Base-by-base conservation (phyloP, 2,113 vertebrate species). In the Barbus barbus region DNA sequence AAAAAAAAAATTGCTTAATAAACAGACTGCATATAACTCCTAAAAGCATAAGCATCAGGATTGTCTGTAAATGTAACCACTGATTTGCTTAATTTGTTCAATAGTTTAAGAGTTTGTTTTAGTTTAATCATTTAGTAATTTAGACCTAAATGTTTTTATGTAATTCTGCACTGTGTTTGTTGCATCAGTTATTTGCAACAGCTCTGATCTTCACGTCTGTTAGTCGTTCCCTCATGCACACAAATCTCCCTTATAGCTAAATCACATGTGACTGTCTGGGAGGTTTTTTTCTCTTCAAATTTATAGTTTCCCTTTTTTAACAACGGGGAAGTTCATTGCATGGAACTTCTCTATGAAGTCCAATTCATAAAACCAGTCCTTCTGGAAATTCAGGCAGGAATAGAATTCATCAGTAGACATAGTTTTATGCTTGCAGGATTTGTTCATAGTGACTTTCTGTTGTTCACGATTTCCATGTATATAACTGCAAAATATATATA, bases 161-260 rank as follows among this genome's bases (percentile, higher is more conserved):
- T 71, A 28, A 22, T n/a, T 20, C 7, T 33, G 48, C 16, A 51
- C 8, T 69, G 4, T 69, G 33, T 38, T 72, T 38, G n/a, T 72
- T 41, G 69, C 12, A 72, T 72, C 8, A 31, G n/a, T 31, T 75
- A 18, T 58, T 38, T 78, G 20, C 31, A 58, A 20, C 12, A 60
- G 76, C 18, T n/a, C n/a, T n/a, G 33, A 36, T 22, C 36, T 26
- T n/a, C 9, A 38, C 0, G 13, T 41, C 31, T 78, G 24, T 63
- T 79, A 33, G 60, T 80, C 11, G 12, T 79, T 60, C 8, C 81
- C 83, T 60, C 73, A 38, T 82, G 86, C 26, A 31, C 14, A 26
- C 83, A 91, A 92, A 91, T 91, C 90, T 87, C 87, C 90, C 86
- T 89, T 90, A 87, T 86, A 74, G 51, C 74, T 48, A 31, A 90